Percentiles rank a stretch among this genome's conserved stretches.
Evolutionary conservation across 2,113 vertebrate genomes (phyloP).

Genomic region (Anguilla rostrata): DNA sequence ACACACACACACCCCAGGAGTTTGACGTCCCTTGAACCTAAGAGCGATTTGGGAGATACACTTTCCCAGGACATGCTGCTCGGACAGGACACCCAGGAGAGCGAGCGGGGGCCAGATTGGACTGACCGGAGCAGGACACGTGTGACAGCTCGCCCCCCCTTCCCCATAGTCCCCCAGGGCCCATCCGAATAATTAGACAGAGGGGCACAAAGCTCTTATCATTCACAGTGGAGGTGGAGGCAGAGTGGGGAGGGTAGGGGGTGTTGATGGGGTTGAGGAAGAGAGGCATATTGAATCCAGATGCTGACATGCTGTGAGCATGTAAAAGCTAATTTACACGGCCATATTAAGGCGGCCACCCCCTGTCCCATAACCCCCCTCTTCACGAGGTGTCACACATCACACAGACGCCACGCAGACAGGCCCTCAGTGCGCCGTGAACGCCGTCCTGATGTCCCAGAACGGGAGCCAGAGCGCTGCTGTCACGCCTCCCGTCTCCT

Average conservation of each 20-base stretch:
- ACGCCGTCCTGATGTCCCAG: background rate
- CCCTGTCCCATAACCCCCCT: background rate
- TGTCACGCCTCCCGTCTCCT: background rate
- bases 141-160: constrained; percentile 45
- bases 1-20: constrained; percentile 6
- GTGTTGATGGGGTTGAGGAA: constrained; percentile 41
- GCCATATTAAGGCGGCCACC: constrained; percentile 50
- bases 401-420: background rate
- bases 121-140: constrained; percentile 45
- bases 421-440: background rate
- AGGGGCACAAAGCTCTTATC: constrained; percentile 38
- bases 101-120: background rate
- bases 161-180: constrained; percentile 53
- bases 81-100: background rate
- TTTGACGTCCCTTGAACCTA: background rate
- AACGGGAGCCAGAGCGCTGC: background rate
- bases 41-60: background rate
- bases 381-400: background rate
- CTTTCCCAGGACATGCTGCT: background rate
- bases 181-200: constrained; percentile 51
- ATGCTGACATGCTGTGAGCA: constrained; percentile 62
- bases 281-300: constrained; percentile 57
- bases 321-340: constrained; percentile 63
- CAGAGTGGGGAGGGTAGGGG: background rate
- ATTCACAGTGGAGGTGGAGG: constrained; percentile 30